Conservation (phyloP, 2,888 invertebrate species). For the Mesochorus sp. region DNA sequence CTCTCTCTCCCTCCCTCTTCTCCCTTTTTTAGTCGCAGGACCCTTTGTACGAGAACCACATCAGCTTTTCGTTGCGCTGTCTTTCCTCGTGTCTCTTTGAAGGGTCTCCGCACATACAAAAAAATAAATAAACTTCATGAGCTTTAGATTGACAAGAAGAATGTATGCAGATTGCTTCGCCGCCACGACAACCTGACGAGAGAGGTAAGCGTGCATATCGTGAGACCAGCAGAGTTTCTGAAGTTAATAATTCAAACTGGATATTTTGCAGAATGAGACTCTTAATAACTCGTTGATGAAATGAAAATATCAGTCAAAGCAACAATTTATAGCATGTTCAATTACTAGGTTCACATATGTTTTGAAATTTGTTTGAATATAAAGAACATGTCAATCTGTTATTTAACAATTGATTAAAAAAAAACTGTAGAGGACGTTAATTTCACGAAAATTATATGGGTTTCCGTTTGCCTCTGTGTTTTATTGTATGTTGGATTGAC, state of each 20-base stretch:
- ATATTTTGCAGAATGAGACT: conserved; percentile 11
- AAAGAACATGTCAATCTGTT: no score
- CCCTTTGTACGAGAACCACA: conserved; percentile 40
- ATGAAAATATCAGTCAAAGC: not conserved
- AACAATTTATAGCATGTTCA: not conserved
- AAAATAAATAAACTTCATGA: not conserved
- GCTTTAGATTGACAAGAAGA: conserved; percentile 24
- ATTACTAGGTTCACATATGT: not conserved
- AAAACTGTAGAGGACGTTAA: no score
- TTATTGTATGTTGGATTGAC: not conserved
- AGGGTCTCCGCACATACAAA: conserved; percentile 22
- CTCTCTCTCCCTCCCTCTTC: conserved; percentile 18
- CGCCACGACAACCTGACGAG: conserved; percentile 22
- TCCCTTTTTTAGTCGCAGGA: conserved; percentile 32
- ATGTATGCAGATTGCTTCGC: conserved; percentile 44
- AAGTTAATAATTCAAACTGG: conserved; percentile 19
- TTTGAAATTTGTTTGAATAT: no score
- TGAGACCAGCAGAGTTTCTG: not conserved
- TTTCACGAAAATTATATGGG: not conserved
- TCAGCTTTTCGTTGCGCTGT: conserved; percentile 51
- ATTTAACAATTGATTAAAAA: not conserved
- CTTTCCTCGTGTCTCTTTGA: conserved; percentile 40
- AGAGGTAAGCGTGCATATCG: not conserved
- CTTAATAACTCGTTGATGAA: conserved; percentile 31
- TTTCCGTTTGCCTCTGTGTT: not conserved